Conservation (phyloP, 2,888 invertebrate genomes). For the Drosophila suboccidentalis region DNA sequence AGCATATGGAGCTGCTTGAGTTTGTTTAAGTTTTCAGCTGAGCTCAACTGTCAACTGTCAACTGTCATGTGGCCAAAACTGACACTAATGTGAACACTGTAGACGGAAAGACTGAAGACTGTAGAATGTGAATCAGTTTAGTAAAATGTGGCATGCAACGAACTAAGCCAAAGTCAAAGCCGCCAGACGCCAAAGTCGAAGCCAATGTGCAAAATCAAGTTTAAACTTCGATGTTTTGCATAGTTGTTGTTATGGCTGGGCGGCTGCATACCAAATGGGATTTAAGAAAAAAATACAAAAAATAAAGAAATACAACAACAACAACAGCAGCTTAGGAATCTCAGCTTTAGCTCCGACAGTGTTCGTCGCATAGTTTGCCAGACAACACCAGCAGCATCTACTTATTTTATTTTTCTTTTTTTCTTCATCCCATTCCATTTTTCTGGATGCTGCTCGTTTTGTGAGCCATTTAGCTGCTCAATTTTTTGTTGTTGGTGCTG, state of each 20-base stretch:
- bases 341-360: conserved; percentile 41
- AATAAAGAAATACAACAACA: conserved; percentile 17
- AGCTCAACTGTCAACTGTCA: conserved; percentile 23
- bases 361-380: conserved; percentile 55
- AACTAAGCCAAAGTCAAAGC: conserved; percentile 49
- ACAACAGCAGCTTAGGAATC: conserved; percentile 53
- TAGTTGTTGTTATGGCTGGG: conserved; percentile 37
- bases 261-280: conserved; percentile 65
- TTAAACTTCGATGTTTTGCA: conserved; percentile 70
- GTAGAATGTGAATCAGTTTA: conserved; percentile 26
- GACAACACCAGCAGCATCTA: conserved; percentile 47
- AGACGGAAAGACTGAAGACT: conserved; percentile 2
- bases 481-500: conserved; percentile 51
- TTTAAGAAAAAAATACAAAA: conserved; percentile 41
- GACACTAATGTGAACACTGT: conserved; percentile 62
- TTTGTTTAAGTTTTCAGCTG: conserved; percentile 20
- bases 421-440: conserved; percentile 15
- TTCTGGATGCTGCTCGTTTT: conserved; percentile 30
- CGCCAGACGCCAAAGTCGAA: conserved; percentile 24
- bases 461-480: conserved; percentile 64
- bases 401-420: conserved; percentile 47
- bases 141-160: conserved; percentile 51
- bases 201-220: conserved; percentile 66
- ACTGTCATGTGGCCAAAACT: conserved; percentile 57
- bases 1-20: conserved; percentile 17